Evolutionary conservation across 37 sponge, comb jelly and placozoan genomes (phyloP).

Genomic region (Agelas oroides): DNA sequence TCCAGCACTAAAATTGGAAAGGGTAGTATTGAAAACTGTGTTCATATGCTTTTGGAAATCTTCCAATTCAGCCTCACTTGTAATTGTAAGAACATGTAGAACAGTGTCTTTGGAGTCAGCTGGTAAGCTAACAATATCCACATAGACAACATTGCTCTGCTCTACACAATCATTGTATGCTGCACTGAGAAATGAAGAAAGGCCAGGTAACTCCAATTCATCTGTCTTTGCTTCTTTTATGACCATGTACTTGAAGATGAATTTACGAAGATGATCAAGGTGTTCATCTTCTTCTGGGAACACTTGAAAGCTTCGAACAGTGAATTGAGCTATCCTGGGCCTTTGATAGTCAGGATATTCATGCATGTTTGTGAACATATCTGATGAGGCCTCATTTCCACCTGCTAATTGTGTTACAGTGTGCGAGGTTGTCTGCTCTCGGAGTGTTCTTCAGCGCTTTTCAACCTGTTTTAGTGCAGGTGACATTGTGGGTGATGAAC

Average conservation of each 20-base stretch:
- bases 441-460: neutral
- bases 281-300: no score
- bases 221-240: neutral
- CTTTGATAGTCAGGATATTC: neutral
- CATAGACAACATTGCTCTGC: constrained; percentile 14
- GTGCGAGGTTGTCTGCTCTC: neutral
- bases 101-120: constrained; percentile 16
- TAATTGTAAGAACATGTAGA: neutral
- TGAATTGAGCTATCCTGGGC: neutral
- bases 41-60: neutral
- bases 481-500: constrained; percentile 1
- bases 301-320: neutral
- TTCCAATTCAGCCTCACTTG: neutral
- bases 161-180: neutral
- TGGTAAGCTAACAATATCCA: constrained; percentile 11
- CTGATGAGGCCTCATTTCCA: no score
- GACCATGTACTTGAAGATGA: neutral
- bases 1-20: neutral
- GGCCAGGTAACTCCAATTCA: neutral
- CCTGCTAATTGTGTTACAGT: neutral
- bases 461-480: neutral
- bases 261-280: neutral
- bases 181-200: neutral
- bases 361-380: no score
- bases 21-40: neutral